Percentiles rank a stretch among this genome's conserved stretches.
These are phyloP conservation scores for Drosophila auraria DNA, from an alignment of 1,140 invertebrate genomes.

Conservation along the genomic window DNA sequence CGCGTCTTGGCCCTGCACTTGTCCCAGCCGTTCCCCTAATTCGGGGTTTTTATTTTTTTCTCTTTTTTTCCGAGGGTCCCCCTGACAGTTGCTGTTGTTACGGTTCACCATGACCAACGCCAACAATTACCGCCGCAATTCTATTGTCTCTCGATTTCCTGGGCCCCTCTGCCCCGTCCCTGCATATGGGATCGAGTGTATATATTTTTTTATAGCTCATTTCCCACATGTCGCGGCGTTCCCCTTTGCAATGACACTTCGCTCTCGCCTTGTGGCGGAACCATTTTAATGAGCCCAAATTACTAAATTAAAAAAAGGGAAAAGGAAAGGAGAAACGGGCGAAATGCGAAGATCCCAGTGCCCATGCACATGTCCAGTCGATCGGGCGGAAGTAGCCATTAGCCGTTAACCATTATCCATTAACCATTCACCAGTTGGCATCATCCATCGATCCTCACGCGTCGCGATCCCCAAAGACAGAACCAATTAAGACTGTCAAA, in stretches of 20 bases:
- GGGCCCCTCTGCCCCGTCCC: conserved; percentile 22
- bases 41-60: conserved; percentile 16
- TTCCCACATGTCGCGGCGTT: conserved; percentile 71
- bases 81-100: conserved; percentile 81
- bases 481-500: conserved; percentile 49
- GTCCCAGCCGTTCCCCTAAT: conserved; percentile 34
- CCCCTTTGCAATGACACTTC: conserved; percentile 36
- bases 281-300: conserved; percentile 83
- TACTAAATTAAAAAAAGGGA: conserved; percentile 52
- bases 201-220: conserved; percentile 70
- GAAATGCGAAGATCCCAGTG: conserved; percentile 44
- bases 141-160: conserved; percentile 83
- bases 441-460: conserved; percentile 16
- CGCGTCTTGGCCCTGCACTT: conserved; percentile 53
- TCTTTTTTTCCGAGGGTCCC: conserved; percentile 9
- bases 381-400: conserved; percentile 41
- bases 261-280: conserved; percentile 50
- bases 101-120: conserved; percentile 82
- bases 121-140: conserved; percentile 82
- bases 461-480: conserved; percentile 28
- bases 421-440: conserved; percentile 50
- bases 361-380: conserved; percentile 53
- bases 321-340: conserved; percentile 34
- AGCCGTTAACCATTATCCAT: conserved; percentile 56
- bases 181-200: neutral